Base-by-base conservation (phyloP, 2,888 invertebrate genomes). In the Phalera bucephala region DNA sequence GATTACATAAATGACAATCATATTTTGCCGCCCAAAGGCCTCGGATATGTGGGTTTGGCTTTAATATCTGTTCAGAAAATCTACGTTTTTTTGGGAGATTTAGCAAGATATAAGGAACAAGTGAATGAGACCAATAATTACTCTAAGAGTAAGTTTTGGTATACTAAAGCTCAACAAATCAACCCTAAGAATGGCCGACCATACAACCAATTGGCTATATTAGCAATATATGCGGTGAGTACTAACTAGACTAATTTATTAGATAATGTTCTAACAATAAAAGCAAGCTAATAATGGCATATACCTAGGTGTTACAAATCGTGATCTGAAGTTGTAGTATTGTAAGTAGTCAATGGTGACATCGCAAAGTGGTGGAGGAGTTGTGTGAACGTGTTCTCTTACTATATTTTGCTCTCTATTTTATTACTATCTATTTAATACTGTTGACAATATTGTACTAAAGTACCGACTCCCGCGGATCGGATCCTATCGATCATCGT, bases 171-270 rank as follows among this genome's bases (percentile, higher is more conserved):
- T 7, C 96, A 97, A 72, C 95, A 95, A 80, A 93, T 98, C 25
- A 96, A 97, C 83, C 97, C 99, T 5, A 96, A 97, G 80, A 98
- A 98, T 88, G 98, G 98, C 32, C 92, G 96, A 52, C 97, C 98
- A 0, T 99, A 98, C 75, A 97, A 98, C 80, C 98, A 99, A 77
- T 85, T 99, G 57, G 99, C 98, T 13, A 92, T 99, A 57, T 88
- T 99, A 67, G 96, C 98, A 1, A 93, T 95, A 56, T 94, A 93
- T 74, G 93, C 94, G 36, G 95, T 95, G 83, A 91, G 93, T 92
- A 52, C 46, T 27, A n/a, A n/a, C n/a, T n/a, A n/a, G n/a, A n/a
- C n/a, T n/a, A n/a, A n/a, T n/a, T n/a, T n/a, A n/a, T n/a, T n/a
- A n/a, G n/a, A n/a, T n/a, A n/a, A n/a, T n/a, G n/a, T n/a, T n/a